Percentiles rank a stretch among this genome's conserved stretches.
These are phyloP conservation scores for Epizoanthus ramosus DNA, from an alignment of 92 coral and sea anemone genomes.

Conservation along the genomic window DNA sequence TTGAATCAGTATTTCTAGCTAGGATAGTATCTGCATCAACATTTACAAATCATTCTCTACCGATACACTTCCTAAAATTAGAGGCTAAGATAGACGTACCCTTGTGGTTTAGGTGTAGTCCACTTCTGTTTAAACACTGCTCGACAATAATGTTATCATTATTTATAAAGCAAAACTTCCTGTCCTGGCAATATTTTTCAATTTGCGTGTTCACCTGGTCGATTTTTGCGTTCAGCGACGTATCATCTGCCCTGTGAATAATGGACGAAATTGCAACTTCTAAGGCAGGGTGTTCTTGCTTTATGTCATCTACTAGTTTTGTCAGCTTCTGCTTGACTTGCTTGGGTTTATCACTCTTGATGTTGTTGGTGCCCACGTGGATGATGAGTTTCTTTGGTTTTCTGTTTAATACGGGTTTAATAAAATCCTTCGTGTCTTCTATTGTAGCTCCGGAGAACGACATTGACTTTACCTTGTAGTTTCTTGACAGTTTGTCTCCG, in stretches of 20 bases:
- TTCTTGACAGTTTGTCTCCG: constrained; percentile 19
- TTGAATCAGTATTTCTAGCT: not conserved
- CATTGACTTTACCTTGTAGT: not conserved
- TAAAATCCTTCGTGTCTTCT: too few relatives aligned
- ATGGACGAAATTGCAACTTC: not conserved
- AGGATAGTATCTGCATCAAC: too few relatives aligned
- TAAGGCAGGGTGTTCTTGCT: too few relatives aligned
- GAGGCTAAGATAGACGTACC: constrained; percentile 15
- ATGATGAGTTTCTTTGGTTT: too few relatives aligned
- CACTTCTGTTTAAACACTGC: constrained; percentile 17
- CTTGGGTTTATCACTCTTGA: too few relatives aligned
- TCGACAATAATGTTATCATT: constrained; percentile 2
- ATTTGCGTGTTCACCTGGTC: not conserved
- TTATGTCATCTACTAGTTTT: too few relatives aligned
- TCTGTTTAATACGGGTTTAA: too few relatives aligned
- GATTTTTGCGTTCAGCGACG: not conserved
- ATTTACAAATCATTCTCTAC: not conserved
- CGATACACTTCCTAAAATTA: constrained; percentile 40
- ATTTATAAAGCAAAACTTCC: not conserved
- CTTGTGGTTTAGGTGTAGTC: constrained; percentile 43
- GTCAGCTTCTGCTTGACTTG: too few relatives aligned
- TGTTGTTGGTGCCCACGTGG: too few relatives aligned
- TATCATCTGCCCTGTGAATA: not conserved
- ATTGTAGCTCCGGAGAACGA: too few relatives aligned
- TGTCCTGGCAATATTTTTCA: too few relatives aligned